Evolutionary conservation across 2,888 invertebrate species (phyloP).

Genomic region (Cylindroiulus punctatus): DNA sequence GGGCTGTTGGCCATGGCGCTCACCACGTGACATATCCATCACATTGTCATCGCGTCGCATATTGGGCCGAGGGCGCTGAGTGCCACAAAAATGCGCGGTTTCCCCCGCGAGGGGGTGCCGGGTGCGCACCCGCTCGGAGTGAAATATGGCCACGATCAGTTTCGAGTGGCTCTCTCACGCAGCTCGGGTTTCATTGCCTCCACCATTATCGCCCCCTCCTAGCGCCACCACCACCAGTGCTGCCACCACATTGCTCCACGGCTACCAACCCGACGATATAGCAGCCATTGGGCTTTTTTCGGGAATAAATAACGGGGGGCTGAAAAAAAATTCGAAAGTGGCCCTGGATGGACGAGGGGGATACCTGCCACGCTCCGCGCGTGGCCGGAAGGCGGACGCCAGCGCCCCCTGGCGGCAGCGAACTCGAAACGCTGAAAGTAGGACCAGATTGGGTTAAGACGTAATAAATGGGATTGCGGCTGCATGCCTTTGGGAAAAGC

Average conservation of each 20-base stretch:
- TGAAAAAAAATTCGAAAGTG: background rate
- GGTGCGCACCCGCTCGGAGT: background rate
- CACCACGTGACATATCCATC: conserved; percentile 4
- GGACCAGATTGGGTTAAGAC: no score
- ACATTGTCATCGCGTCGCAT: background rate
- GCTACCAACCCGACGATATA: background rate
- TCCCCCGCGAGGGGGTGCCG: no score
- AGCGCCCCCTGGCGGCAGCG: background rate
- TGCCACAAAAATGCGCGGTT: background rate
- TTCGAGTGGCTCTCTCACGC: conserved; percentile 10
- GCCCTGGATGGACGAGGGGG: background rate
- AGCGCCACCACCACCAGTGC: conserved; percentile 18
- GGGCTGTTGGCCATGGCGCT: background rate
- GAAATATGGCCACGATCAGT: conserved; percentile 3
- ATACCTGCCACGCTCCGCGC: background rate
- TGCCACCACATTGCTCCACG: conserved; percentile 1
- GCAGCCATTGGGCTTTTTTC: background rate
- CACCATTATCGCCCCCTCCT: background rate
- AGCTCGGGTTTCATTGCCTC: conserved; percentile 18
- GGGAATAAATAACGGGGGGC: background rate
- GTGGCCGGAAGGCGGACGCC: background rate
- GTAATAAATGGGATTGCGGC: no score
- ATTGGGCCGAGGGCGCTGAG: background rate
- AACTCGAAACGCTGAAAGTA: no score
- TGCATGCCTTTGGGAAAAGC: no score